Conservation (phyloP, 1,140 invertebrate genomes). For the Prorops nasuta region DNA sequence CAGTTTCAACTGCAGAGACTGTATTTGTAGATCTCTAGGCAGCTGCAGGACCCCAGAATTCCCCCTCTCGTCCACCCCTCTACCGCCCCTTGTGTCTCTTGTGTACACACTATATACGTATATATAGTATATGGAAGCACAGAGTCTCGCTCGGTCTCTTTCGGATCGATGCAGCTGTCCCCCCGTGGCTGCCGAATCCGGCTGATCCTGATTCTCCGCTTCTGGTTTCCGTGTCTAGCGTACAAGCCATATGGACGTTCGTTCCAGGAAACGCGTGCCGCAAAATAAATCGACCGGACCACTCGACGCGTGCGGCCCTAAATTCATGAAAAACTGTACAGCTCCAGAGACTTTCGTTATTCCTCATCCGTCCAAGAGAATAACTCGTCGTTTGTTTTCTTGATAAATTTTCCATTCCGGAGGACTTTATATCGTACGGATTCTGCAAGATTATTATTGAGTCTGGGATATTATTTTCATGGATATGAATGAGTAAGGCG, state of each 20-base stretch:
- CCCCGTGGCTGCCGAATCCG: slow-evolving; percentile 10
- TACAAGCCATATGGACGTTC: slow-evolving; percentile 11
- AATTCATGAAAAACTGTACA: neutral
- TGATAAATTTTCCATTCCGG: no score
- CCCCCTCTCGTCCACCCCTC: slow-evolving; percentile 9
- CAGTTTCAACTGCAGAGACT: neutral
- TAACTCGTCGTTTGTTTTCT: no score
- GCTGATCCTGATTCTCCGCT: slow-evolving; percentile 14
- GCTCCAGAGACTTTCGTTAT: no score
- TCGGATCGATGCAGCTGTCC: neutral
- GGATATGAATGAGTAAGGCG: no score
- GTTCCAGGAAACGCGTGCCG: slow-evolving; percentile 15
- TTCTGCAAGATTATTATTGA: no score
- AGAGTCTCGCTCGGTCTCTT: neutral
- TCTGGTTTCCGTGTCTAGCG: slow-evolving; percentile 14
- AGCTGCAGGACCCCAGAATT: slow-evolving; percentile 19
- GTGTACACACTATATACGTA: no score
- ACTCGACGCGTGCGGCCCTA: neutral
- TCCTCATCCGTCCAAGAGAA: no score
- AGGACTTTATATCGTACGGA: no score
- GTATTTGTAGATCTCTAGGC: neutral
- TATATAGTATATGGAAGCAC: no score
- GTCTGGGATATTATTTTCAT: no score
- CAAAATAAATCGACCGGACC: slow-evolving; percentile 6
- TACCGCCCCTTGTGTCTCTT: slow-evolving; percentile 14